Base-by-base conservation (phyloP, 2,113 vertebrate genomes). In the Cololabis saira region DNA sequence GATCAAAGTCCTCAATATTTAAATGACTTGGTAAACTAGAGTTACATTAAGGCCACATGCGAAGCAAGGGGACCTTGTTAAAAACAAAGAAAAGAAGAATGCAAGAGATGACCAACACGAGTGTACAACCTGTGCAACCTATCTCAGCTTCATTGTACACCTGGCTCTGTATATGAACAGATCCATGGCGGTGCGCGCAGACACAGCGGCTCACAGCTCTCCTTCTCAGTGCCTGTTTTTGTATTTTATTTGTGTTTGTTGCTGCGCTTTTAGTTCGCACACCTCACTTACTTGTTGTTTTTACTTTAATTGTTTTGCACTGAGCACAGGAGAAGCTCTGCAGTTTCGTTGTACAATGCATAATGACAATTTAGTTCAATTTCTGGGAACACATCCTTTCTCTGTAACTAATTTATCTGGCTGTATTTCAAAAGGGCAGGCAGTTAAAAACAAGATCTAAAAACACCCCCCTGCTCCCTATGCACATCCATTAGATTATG, bases 361-460 rank as follows among this genome's bases (percentile, higher is more conserved):
- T n/a, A n/a, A n/a, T n/a, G n/a, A n/a, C n/a, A n/a, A n/a, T n/a
- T n/a, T n/a, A n/a, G n/a, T n/a, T n/a, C n/a, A n/a, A n/a, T 80
- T 74, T 71, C 15, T 57, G 58, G 50, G 52, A 61, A 13, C 13
- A 21, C n/a, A 7, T 17, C 12, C 12, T 22, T 37, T 17, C 37
- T 67, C 27, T 17, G 17, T 69, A 68, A 70, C 37, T 59, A 74
- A 67, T 73, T 61, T 37, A 67, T 66, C 53, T 76, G 61, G 76
- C 56, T 41, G 50, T 52, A 42, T 78, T 81, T 68, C 63, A 80
- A 59, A 69, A 80, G 81, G 61, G 68, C 56, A 53, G 52, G 18
- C 70, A 14, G 48, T 78, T 61, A 71, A 76, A 80, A 83, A 91
- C 73, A 61, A 58, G 71, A 82, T 76, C 87, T 74, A 65, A 82